Evolutionary conservation across 2,888 invertebrate species (phyloP).

Genomic region (Epinotia nisella): DNA sequence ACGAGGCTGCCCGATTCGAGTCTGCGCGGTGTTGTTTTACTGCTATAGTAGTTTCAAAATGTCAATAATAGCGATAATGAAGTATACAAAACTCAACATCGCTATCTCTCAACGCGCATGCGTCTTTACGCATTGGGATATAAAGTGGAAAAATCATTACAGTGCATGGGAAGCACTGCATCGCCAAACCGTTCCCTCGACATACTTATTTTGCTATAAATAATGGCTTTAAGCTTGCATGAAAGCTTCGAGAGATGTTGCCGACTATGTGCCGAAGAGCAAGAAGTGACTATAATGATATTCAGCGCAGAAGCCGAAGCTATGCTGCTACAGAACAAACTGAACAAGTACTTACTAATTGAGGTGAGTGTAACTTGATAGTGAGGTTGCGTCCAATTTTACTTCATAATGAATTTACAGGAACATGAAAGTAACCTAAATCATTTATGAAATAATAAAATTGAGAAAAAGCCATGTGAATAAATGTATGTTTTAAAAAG

Average conservation of each 20-base stretch:
- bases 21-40: conserved; percentile 43
- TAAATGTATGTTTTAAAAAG: too few species aligned
- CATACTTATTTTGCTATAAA: conserved; percentile 46
- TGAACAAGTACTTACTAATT: conserved; percentile 88
- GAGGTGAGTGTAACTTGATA: conserved; percentile 77
- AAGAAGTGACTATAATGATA: conserved; percentile 85
- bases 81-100: conserved; percentile 62
- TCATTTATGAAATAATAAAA: background rate
- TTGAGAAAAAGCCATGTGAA: too few species aligned
- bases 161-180: conserved; percentile 45
- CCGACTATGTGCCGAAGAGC: conserved; percentile 87
- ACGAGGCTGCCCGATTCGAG: conserved; percentile 29
- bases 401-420: background rate
- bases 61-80: conserved; percentile 63
- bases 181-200: conserved; percentile 47
- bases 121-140: conserved; percentile 57
- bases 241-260: conserved; percentile 81
- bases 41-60: conserved; percentile 50
- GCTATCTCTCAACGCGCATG: conserved; percentile 69
- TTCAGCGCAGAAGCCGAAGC: conserved; percentile 87
- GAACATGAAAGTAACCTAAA: background rate
- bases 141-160: conserved; percentile 69
- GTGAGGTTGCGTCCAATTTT: background rate
- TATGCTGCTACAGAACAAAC: conserved; percentile 87
- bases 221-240: conserved; percentile 58